A percentile compares a stretch with the other conserved stretches of the same genome.
Evolutionary conservation across 2,888 invertebrate species (phyloP).

Genomic region (Leucoptera coffeella): DNA sequence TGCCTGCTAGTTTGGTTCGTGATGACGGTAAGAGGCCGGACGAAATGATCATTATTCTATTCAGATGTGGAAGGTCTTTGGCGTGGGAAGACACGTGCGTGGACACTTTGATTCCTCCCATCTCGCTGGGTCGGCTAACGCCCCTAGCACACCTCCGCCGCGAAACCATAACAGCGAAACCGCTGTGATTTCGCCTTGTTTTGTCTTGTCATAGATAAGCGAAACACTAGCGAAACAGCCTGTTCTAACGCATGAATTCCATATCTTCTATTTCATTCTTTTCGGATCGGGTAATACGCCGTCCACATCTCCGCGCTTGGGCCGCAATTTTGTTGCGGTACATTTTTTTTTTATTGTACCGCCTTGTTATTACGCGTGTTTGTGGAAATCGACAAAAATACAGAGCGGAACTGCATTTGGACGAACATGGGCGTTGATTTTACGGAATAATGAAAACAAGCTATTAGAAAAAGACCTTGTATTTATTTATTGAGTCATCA

Average conservation of each 20-base stretch:
- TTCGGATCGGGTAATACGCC: constrained; percentile 2
- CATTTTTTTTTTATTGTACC: background rate
- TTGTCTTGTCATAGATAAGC: constrained; percentile 2
- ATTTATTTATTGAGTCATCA: constrained; percentile 1
- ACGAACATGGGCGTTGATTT: constrained; percentile 6
- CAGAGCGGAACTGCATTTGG: constrained; percentile 5
- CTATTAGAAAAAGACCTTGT: constrained; percentile 4
- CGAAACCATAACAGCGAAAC: constrained; percentile 4
- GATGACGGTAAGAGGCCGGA: no score
- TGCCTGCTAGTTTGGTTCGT: no score
- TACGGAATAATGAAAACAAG: constrained; percentile 2
- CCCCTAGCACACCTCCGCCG: constrained; percentile 4
- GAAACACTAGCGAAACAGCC: constrained; percentile 3
- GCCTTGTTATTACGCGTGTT: constrained; percentile 4
- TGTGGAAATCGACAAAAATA: constrained; percentile 6
- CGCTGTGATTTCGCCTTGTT: constrained; percentile 3
- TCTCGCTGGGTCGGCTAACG: no score
- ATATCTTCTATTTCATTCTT: background rate
- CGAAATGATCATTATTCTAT: no score
- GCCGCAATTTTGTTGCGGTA: constrained; percentile 4
- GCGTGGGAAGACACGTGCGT: no score
- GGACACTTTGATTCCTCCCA: no score
- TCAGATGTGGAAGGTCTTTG: no score
- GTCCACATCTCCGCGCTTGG: constrained; percentile 4
- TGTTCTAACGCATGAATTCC: constrained; percentile 3